Conservation (phyloP, 2,113 vertebrate species). For the Callithrix jacchus region DNA sequence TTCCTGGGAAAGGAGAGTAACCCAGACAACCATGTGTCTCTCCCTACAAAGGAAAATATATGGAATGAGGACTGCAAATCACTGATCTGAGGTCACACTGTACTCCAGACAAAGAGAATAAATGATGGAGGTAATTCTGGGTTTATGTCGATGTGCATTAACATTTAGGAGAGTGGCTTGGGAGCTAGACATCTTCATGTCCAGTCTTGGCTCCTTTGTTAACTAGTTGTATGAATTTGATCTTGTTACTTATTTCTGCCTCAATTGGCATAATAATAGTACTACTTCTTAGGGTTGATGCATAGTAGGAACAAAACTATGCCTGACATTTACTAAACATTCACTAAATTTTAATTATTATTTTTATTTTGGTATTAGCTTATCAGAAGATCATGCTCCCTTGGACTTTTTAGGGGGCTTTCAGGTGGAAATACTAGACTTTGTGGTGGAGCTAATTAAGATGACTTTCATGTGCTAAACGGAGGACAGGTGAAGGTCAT, state of each 20-base stretch:
- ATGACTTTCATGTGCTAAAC: not conserved
- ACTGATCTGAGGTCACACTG: not conserved
- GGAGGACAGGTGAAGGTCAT: not conserved
- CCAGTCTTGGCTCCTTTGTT: not conserved
- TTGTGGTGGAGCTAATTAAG: not conserved
- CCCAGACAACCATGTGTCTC: not conserved
- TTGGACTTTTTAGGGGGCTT: not conserved
- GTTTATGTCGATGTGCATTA: not conserved
- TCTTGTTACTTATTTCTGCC: not conserved
- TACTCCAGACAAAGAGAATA: not conserved
- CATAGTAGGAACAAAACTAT: not conserved
- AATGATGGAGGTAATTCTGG: not conserved
- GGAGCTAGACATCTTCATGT: not conserved
- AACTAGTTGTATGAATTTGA: not conserved
- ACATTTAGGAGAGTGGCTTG: not conserved
- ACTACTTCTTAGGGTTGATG: not conserved
- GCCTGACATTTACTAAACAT: not conserved
- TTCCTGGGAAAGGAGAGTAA: not conserved
- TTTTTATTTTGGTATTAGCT: slow-evolving; percentile 33
- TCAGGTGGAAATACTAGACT: not conserved
- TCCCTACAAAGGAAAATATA: not conserved
- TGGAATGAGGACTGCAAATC: not conserved
- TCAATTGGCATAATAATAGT: not conserved
- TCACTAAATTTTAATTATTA: not conserved
- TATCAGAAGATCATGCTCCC: not conserved